Conservation (phyloP, 2,888 invertebrate species). For the Thecophora atra region DNA sequence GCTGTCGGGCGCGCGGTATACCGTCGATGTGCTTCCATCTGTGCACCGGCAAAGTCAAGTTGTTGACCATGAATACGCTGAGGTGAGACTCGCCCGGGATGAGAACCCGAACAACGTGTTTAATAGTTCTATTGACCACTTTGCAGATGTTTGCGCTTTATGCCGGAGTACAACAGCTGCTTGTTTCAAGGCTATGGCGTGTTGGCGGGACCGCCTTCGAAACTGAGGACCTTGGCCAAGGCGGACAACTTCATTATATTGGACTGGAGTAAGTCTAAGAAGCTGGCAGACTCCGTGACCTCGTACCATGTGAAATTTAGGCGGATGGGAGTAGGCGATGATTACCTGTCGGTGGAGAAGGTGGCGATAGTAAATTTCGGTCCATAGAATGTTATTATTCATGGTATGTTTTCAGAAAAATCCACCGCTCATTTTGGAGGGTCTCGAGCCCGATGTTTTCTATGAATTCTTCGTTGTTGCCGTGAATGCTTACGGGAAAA, state of each 20-base stretch:
- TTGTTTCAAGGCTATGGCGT: conserved; percentile 86
- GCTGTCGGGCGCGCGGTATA: conserved; percentile 79
- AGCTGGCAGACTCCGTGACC: conserved; percentile 76
- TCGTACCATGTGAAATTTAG: conserved; percentile 73
- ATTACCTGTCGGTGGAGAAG: conserved; percentile 70
- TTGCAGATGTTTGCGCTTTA: conserved; percentile 78
- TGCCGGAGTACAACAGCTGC: conserved; percentile 83
- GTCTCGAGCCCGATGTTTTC: conserved; percentile 76
- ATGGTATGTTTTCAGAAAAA: conserved; percentile 63
- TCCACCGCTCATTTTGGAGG: conserved; percentile 80
- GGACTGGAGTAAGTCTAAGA: conserved; percentile 80
- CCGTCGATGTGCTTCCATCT: conserved; percentile 79
- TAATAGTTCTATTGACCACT: not conserved
- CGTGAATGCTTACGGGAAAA: conserved; percentile 81
- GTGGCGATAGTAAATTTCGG: conserved; percentile 47
- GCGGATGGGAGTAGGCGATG: conserved; percentile 68
- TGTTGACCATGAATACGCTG: conserved; percentile 82
- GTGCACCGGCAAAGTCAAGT: conserved; percentile 82
- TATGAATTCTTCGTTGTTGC: conserved; percentile 85
- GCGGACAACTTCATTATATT: conserved; percentile 80
- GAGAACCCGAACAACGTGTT: not conserved
- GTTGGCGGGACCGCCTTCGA: conserved; percentile 77
- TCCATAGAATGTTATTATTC: not conserved
- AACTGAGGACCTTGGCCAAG: conserved; percentile 77
- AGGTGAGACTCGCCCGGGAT: conserved; percentile 70